These are phyloP conservation scores for Hemibagrus wyckioides DNA, from an alignment of 2,113 vertebrate genomes.

Conservation along the genomic window DNA sequence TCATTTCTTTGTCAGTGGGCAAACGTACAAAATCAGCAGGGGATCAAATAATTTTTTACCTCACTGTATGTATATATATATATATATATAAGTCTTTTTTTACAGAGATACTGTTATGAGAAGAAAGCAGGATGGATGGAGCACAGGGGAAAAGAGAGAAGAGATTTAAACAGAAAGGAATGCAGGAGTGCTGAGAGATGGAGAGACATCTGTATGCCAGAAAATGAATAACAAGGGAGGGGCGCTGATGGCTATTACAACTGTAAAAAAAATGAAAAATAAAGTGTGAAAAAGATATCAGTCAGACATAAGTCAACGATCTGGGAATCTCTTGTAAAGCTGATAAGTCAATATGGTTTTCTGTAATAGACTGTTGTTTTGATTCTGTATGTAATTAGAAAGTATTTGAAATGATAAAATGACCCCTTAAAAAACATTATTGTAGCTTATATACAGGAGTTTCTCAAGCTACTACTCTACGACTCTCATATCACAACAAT, in stretches of 20 bases:
- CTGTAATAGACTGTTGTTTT: not conserved
- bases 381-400: not conserved
- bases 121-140: constrained; percentile 28
- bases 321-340: not conserved
- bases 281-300: not conserved
- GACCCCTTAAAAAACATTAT: not conserved
- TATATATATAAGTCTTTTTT: not conserved
- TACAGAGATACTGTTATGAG: constrained; percentile 15
- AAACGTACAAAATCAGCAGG: no score
- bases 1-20: no score
- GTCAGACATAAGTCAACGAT: not conserved
- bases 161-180: constrained; percentile 43
- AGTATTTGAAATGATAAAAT: not conserved
- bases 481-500: not conserved
- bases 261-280: not conserved
- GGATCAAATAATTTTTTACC: no score
- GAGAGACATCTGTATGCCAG: constrained; percentile 27
- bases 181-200: constrained; percentile 23
- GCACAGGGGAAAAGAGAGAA: constrained; percentile 30
- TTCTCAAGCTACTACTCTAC: not conserved
- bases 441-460: not conserved
- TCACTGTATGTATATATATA: no score
- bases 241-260: constrained; percentile 22
- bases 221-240: constrained; percentile 19
- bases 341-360: not conserved